Conservation (phyloP, 2,888 invertebrate genomes). For the Melinopterus prodromus region DNA sequence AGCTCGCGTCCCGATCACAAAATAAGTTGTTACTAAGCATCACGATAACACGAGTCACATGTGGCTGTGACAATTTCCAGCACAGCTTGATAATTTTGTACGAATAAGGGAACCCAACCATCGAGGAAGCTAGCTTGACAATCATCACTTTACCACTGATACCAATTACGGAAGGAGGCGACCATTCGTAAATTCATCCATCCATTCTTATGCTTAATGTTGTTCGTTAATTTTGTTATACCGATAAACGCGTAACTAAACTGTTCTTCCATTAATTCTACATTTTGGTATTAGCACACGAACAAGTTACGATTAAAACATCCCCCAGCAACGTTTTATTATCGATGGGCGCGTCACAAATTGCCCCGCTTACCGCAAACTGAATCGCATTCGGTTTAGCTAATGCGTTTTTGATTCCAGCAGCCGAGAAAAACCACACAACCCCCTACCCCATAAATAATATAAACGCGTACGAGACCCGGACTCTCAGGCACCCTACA, state of each 20-base stretch:
- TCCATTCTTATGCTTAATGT: background rate
- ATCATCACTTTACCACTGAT: too few relatives aligned
- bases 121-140: too few relatives aligned
- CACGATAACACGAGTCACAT: too few relatives aligned
- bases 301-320: background rate
- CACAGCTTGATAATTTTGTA: too few relatives aligned
- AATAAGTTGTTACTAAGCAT: too few relatives aligned
- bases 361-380: background rate
- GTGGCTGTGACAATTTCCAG: too few relatives aligned
- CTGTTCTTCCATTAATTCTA: background rate
- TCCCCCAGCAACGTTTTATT: background rate
- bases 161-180: too few relatives aligned
- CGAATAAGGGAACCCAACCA: too few relatives aligned
- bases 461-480: constrained; percentile 9
- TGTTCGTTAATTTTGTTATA: background rate
- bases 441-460: constrained; percentile 14
- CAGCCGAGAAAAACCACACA: constrained; percentile 9
- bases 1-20: too few relatives aligned
- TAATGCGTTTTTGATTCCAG: constrained; percentile 20
- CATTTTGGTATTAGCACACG: background rate
- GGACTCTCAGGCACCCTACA: constrained; percentile 6
- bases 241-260: background rate
- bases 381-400: background rate
- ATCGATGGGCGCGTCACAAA: background rate
- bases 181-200: too few relatives aligned